Evolutionary conservation across 2,888 invertebrate species (phyloP).

Genomic region (Pegoplata infirma): DNA sequence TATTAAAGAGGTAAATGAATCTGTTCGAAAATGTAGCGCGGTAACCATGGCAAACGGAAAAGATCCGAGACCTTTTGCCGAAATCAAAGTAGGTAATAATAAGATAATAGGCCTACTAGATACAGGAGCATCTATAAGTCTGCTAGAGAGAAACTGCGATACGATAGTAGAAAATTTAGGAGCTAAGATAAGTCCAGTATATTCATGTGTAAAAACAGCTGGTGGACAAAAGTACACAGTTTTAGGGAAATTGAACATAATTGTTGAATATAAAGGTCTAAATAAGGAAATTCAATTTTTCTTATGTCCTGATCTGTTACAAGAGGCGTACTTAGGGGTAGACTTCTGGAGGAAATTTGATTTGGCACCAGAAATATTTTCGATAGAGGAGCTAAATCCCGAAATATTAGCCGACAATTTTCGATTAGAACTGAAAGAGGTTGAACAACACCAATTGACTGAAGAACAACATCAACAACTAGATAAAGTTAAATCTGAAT

Average conservation of each 20-base stretch:
- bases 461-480: background rate
- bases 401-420: background rate
- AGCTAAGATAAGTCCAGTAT: background rate
- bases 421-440: background rate
- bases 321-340: constrained; percentile 3
- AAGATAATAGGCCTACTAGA: background rate
- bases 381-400: too few species aligned
- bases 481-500: background rate
- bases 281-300: background rate
- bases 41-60: background rate
- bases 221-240: too few species aligned
- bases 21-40: background rate
- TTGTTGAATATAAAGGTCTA: background rate
- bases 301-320: background rate
- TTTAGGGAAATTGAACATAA: background rate
- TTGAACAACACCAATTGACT: background rate
- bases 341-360: constrained; percentile 9
- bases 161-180: background rate
- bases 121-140: background rate
- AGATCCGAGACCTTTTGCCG: background rate
- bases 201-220: background rate
- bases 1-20: background rate
- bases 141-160: background rate
- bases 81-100: background rate
- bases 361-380: background rate